Evolutionary conservation across 2,113 vertebrate species (phyloP), one percentile per base, ranked within the genome.

Genomic region (Saccopteryx leptura): DNA sequence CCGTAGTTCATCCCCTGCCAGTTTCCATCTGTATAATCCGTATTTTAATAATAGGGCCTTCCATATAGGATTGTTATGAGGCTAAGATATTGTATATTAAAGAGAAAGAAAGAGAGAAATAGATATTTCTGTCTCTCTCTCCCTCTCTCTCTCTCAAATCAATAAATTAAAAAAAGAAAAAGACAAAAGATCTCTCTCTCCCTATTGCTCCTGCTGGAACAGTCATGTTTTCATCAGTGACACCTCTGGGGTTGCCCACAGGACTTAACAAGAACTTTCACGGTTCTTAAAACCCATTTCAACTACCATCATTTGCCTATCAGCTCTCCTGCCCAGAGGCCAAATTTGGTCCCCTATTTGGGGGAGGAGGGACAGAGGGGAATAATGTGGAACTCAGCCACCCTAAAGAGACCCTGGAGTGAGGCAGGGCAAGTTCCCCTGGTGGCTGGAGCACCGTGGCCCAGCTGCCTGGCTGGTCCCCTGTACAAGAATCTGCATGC

Each of bases 401-500:
- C 19, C 19, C 13, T 7, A 9, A 9, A 83, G 63, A 46, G 60
- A 23, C n/a, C 46, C 33, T 9, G 7, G 65, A 58, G 84, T 31
- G 39, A 80, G 66, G 63, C 33, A 33, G 26, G 54, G 39, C 74
- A 31, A 63, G 31, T 31, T 96, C 63, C 72, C 15, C 56, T 8
- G 79, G 61, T 9, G 33, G 48, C 33, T 63, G 81, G 71, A 92
- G 90, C 58, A 28, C 60, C 76, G 6, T 83, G 90, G 79, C 93
- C 28, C 2, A 65, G 66, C 83, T 72, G 74, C 91, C 83, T 26
- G 54, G 48, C 91, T 71, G 52, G 71, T 84, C 91, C 71, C 69
- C 39, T 18, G 17, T 46, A 87, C 97, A 97, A 95, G 95, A 91
- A 93, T 83, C 96, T 97, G 94, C 97, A 97, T 5, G 98, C 93